These are phyloP conservation scores for Chamaea fasciata DNA, from an alignment of 2,113 vertebrate species.

Conservation along the genomic window DNA sequence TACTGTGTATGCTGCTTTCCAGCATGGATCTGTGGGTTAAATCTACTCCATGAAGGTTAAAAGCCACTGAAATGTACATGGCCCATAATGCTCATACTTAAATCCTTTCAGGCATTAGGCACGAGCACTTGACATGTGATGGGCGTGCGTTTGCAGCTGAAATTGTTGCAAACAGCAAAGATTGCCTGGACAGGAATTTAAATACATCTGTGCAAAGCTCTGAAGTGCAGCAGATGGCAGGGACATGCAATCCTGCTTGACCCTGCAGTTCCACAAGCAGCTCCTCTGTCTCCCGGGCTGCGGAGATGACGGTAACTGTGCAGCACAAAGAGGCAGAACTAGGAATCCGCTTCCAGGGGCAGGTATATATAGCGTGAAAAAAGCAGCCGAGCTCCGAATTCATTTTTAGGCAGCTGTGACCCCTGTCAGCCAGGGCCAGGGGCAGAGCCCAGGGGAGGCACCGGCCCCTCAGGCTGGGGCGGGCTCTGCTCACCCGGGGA, in stretches of 20 bases:
- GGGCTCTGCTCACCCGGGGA: rapidly evolving
- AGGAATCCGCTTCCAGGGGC: not conserved
- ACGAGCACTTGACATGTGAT: rapidly evolving
- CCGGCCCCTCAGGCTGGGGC: rapidly evolving
- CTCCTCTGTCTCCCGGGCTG: rapidly evolving
- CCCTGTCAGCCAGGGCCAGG: rapidly evolving
- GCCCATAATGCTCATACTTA: not conserved
- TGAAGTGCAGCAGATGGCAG: not conserved
- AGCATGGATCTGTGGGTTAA: not conserved
- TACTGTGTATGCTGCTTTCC: not conserved
- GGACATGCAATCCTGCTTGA: rapidly evolving
- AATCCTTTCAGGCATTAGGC: not conserved
- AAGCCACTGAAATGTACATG: not conserved
- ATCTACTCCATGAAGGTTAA: not conserved
- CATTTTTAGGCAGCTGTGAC: rapidly evolving
- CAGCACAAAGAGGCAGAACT: not conserved
- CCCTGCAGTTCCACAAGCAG: not conserved
- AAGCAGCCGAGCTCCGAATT: rapidly evolving
- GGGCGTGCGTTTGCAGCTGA: not conserved
- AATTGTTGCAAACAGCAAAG: not conserved
- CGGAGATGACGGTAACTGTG: not conserved
- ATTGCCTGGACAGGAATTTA: not conserved
- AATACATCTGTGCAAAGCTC: not conserved
- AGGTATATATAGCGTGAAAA: rapidly evolving
- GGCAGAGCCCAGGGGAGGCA: not conserved